Evolutionary conservation across 2,888 invertebrate species (phyloP).

Genomic region (Eurytoma californica): DNA sequence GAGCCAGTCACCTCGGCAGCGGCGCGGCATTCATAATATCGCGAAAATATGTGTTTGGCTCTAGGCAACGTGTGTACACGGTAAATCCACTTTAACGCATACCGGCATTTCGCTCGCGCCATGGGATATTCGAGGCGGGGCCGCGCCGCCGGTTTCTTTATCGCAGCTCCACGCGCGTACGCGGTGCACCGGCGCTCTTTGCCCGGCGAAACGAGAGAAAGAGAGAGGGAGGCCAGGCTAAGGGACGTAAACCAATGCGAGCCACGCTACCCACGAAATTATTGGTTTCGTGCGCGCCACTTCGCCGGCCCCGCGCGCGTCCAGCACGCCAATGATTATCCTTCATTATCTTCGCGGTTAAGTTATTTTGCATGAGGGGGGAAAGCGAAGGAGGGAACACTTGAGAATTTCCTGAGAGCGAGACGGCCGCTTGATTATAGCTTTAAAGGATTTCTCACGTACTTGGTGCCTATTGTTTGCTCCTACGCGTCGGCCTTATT

Average conservation of each 20-base stretch:
- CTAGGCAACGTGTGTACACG: conserved; percentile 55
- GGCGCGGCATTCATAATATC: conserved; percentile 52
- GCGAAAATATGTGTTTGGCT: conserved; percentile 55
- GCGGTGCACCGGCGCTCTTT: conserved; percentile 29
- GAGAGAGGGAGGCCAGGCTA: conserved; percentile 40
- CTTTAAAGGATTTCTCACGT: conserved; percentile 42
- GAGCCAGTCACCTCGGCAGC: conserved; percentile 3
- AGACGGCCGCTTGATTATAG: conserved; percentile 33
- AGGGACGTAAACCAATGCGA: conserved; percentile 46
- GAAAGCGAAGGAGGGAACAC: conserved; percentile 1
- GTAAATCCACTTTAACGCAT: conserved; percentile 55
- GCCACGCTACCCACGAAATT: conserved; percentile 43
- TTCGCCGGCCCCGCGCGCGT: conserved; percentile 2
- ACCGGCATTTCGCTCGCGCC: conserved; percentile 41
- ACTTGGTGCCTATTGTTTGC: conserved; percentile 45
- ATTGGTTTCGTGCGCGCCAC: conserved; percentile 43
- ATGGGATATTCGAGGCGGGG: conserved; percentile 56
- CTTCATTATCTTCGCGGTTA: conserved; percentile 50
- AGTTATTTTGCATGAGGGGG: conserved; percentile 38
- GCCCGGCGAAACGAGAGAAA: conserved; percentile 9
- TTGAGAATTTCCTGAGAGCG: conserved; percentile 12
- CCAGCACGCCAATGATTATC: conserved; percentile 46
- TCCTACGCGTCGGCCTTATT: conserved; percentile 17
- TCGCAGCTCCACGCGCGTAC: conserved; percentile 9
- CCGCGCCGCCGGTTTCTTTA: conserved; percentile 50